Base-by-base conservation (phyloP, 2,888 invertebrate genomes). In the Lordiphosa fenestrarum region DNA sequence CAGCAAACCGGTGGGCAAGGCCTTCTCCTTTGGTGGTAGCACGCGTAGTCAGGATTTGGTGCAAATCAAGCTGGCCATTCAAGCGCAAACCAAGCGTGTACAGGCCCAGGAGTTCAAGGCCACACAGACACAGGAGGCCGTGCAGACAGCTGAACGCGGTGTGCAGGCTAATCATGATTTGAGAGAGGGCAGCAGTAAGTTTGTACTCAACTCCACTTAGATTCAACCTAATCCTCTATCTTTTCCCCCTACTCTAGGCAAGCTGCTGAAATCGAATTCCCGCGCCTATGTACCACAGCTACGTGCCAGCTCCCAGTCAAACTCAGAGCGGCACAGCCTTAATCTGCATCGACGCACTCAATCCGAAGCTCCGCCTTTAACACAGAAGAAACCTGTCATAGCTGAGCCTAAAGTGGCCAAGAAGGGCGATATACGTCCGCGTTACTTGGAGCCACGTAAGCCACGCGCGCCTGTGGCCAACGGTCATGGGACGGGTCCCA, bases 381-480 rank as follows among this genome's bases (percentile, higher is more conserved):
- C 56, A 6, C 64, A 84, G 3, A 71, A 53, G 19, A 76, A 66
- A 38, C 46, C 60, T 1, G 40, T 36, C 12, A 57, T 52, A 1
- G 41, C 37, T 19, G 60, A 25, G 7, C 25, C 54, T 0, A 39
- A 21, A 7, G 33, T 46, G 0, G 48, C 52, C 3, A 46, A 44
- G 12, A 50, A 86, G 7, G 66, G 84, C 0, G 88, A 88, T 15
- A 80, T 89, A 70, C 92, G 93, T 64, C 92, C 94, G 1, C 90
- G 93, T 19, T 93, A 94, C 73, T 85, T 93, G 71, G 93, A 94
- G 70, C 92, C 93, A 2, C 90, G 91, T 21, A 89, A 89, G 53
- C 73, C 86, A 10, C 75, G 85, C 9, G 59, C 61, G 0, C 46
- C 30, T 0, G 51, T 57, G 19, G 47, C 51, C 6, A 13, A 54